Percentiles rank a stretch among this genome's conserved stretches.
Conservation (phyloP, 2,888 invertebrate genomes). For the Cephus sareptanus region DNA sequence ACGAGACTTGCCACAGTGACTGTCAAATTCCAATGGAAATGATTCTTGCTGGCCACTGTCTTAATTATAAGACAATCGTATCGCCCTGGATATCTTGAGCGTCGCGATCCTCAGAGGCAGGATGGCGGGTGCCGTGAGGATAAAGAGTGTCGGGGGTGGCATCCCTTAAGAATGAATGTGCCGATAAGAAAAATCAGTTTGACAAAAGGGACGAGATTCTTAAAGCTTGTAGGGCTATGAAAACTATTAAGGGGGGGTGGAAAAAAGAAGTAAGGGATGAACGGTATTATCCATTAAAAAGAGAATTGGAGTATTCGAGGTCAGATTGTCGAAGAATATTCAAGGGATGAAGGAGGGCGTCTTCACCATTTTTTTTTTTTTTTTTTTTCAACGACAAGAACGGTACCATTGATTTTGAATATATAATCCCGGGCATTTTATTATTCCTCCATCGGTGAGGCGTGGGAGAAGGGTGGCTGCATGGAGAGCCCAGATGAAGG, state of each 20-base stretch:
- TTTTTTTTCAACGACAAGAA: slow-evolving; percentile 35
- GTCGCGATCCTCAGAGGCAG: background rate
- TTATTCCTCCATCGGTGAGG: slow-evolving; percentile 55
- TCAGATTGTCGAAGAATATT: background rate
- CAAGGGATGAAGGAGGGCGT: slow-evolving; percentile 21
- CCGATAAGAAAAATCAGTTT: background rate
- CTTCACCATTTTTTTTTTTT: slow-evolving; percentile 41
- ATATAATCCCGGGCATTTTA: slow-evolving; percentile 63
- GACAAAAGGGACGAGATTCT: background rate
- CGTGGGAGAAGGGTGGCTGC: slow-evolving; percentile 20
- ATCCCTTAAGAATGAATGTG: background rate
- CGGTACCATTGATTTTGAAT: slow-evolving; percentile 64
- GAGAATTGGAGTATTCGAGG: background rate
- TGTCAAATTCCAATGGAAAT: background rate
- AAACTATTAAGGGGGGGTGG: background rate
- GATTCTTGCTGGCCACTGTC: background rate
- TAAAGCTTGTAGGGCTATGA: background rate
- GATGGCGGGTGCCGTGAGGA: background rate
- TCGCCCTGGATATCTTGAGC: background rate
- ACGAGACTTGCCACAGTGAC: background rate
- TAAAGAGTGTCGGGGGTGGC: background rate
- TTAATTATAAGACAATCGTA: background rate
- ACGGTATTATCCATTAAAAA: background rate
- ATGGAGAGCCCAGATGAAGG: slow-evolving; percentile 24
- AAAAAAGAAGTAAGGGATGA: background rate